Evolutionary conservation across 2,888 invertebrate species (phyloP), one percentile per base, ranked within the genome.

Genomic region (Hedya salicella): DNA sequence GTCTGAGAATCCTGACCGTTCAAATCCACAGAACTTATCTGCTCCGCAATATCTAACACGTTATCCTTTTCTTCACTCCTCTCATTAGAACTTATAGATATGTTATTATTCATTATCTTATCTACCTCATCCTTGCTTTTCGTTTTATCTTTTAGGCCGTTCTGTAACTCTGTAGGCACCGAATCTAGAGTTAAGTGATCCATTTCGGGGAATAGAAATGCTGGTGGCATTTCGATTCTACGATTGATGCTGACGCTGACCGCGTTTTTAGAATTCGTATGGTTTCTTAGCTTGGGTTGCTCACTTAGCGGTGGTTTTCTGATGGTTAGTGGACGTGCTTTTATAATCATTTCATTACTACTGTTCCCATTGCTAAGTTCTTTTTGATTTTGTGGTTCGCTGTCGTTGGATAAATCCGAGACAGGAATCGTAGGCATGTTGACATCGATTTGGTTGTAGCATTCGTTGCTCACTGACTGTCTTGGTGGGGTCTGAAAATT

Each of bases 221-320:
- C 95, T 13, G 96, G 95, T 59, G 96, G 96, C 95, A 97, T 96
- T 86, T 96, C 96, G 75, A 96, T 96, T 68, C 96, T 91, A 61
- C 96, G 90, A 74, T 95, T 95, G 76, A 95, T 95, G 74, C 94
- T 94, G 71, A 95, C 93, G 78, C 94, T 95, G 50, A 96, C 93
- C 63, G 94, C 93, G 68, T 94, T 93, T 70, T 93, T 91, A 52
- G 93, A 84, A 40, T 82, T 88, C 68, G 89, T 93, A 71, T 95
- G 84, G 64, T 93, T 94, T 82, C 96, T 93, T 57, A 97, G 87
- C 77, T 96, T 95, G 3, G 96, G 96, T 75, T 96, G 96, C 79
- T 97, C 96, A 73, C 95, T 95, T 48, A 96, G 85, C n/a, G 95
- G 95, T 74, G 96, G 96, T 83, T 97, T 97, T 86, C 96, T 95